Percentiles rank a stretch among this genome's conserved stretches.
These are phyloP conservation scores for Cotesia glomerata DNA, from an alignment of 1,140 invertebrate species.

Conservation along the genomic window DNA sequence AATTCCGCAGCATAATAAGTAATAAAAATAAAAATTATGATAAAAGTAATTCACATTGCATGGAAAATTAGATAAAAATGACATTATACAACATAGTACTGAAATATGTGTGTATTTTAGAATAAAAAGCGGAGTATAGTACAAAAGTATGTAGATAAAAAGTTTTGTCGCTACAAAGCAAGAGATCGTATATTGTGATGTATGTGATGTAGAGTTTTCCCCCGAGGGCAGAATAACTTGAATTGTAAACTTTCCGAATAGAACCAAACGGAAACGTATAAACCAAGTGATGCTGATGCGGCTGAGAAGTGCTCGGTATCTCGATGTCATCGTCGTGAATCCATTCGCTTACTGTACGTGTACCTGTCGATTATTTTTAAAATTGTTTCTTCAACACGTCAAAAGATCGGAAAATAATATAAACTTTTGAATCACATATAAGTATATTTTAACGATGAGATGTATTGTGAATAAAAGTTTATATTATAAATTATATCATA, in stretches of 20 bases:
- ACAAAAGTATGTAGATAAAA: no score
- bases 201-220: neutral
- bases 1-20: no score
- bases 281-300: neutral
- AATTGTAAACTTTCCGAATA: constrained; percentile 9
- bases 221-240: constrained; percentile 6
- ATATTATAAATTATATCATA: no score
- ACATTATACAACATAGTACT: no score
- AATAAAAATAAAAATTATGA: no score
- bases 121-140: no score
- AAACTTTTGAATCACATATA: no score
- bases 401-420: neutral
- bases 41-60: no score
- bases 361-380: constrained; percentile 13
- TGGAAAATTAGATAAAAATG: no score
- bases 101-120: no score
- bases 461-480: no score
- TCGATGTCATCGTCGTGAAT: neutral
- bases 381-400: neutral
- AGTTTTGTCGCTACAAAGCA: neutral
- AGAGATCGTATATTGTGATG: neutral
- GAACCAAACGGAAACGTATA: constrained; percentile 5
- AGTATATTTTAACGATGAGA: no score
- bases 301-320: neutral
- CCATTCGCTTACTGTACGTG: neutral